Base-by-base conservation (phyloP, 2,888 invertebrate genomes). In the Crematogaster levior region DNA sequence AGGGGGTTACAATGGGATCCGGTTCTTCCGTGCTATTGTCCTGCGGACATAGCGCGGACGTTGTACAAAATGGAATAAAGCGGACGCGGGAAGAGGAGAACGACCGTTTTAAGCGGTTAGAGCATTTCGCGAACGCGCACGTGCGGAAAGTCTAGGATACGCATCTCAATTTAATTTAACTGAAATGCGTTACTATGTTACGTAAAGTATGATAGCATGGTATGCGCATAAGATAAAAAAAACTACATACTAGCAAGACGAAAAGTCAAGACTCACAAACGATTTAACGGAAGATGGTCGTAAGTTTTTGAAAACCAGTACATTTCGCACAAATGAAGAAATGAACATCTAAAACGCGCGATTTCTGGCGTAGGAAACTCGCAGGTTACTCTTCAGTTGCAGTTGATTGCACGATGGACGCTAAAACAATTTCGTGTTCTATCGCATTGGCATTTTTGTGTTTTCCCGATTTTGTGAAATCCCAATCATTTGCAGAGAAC, bases 161-260 rank as follows among this genome's bases (percentile, higher is more conserved):
- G 72, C 51, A 37, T 61, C 48, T 74, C 84, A 72, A 86, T 86
- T 87, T 81, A 74, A 84, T 87, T 83, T 86, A 83, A 86, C 81
- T 83, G 87, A 53, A 85, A 86, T 77, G 81, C 70, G 74, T 30
- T 43, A 12, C 61, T 56, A 74, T 27, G 58, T 34, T 51, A 81
- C 73, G 66, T 68, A 61, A 74, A 34, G 61, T 63, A 68, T 53
- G 53, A 75, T 81, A 77, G 30, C 53, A 24, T 18, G 27, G 53
- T 56, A 27, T 37, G 56, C n/a, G 30, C 56, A 56, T 58, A n/a
- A 58, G 40, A 30, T 43, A 37, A 18, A 18, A 79, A 58, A 46
- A 79, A 43, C 24, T 56, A 56, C 34, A 21, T 18, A 6, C 21
- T 15, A 1, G 30, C 61, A 40, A 53, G 51, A 53, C 24, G 40